Conservation (phyloP, 2,113 vertebrate species). For the Crotalus horridus region DNA sequence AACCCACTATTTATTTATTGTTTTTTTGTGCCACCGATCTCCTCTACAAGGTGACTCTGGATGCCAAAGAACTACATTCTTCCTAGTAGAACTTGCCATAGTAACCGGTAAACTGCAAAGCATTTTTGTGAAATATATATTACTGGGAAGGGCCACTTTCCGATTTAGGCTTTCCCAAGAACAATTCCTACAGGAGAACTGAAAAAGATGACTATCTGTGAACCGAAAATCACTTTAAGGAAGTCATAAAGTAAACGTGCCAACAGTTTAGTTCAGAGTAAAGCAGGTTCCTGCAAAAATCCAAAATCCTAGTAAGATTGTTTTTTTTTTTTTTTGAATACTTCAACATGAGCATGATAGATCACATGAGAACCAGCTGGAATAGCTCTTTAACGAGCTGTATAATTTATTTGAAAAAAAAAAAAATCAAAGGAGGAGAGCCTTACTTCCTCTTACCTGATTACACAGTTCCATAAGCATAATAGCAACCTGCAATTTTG, state of each 20-base stretch:
- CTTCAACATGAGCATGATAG: neutral
- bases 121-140: neutral
- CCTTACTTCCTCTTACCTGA: neutral
- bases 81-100: neutral
- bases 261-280: neutral
- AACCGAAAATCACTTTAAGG: neutral
- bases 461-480: neutral
- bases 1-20: neutral
- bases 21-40: neutral
- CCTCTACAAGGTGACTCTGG: neutral
- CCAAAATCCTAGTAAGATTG: neutral
- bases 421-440: neutral
- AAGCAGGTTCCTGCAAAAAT: neutral
- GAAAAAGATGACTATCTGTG: neutral
- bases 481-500: slow-evolving; percentile 4
- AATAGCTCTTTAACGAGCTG: neutral
- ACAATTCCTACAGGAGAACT: neutral
- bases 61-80: neutral
- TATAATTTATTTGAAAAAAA: neutral
- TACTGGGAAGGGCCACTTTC: neutral
- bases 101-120: neutral
- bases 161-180: neutral
- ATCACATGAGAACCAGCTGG: neutral
- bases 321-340: neutral
- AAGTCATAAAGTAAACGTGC: neutral